Conservation (phyloP, 2,797 vertebrate species). For the Gorsachius magnificus region DNA sequence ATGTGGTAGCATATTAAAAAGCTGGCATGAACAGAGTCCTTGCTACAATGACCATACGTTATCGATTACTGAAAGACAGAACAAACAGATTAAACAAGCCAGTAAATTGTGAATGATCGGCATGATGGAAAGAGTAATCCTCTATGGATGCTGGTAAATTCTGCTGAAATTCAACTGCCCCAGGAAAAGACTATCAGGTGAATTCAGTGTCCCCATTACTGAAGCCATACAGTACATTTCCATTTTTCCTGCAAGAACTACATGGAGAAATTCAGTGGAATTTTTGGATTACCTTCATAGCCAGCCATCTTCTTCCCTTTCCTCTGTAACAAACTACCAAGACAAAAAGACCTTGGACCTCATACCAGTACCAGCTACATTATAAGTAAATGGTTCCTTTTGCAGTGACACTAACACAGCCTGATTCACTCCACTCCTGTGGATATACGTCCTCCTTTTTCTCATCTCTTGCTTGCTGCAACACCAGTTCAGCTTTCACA, state of each 20-base stretch:
- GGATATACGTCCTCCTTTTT: not conserved
- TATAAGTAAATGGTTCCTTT: not conserved
- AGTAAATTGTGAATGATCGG: not conserved
- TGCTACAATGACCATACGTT: not conserved
- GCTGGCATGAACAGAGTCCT: not conserved
- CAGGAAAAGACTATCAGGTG: not conserved
- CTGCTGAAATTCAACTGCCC: not conserved
- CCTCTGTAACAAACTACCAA: not conserved
- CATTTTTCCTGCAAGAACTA: not conserved
- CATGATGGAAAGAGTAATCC: not conserved
- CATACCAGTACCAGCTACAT: not conserved
- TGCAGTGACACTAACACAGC: not conserved
- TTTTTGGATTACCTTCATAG: not conserved
- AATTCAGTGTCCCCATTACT: not conserved
- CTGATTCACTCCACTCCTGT: not conserved
- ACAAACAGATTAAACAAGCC: not conserved
- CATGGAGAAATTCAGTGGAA: not conserved
- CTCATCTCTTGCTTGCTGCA: not conserved
- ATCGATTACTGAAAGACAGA: not conserved
- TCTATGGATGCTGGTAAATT: not conserved
- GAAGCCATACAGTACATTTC: not conserved
- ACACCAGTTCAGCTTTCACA: not conserved
- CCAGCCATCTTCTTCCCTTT: not conserved
- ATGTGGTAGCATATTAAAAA: not conserved
- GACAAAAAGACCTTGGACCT: not conserved